Evolutionary conservation across 2,888 invertebrate species (phyloP), one percentile per base, ranked within the genome.

Genomic region (Hypena proboscidalis): DNA sequence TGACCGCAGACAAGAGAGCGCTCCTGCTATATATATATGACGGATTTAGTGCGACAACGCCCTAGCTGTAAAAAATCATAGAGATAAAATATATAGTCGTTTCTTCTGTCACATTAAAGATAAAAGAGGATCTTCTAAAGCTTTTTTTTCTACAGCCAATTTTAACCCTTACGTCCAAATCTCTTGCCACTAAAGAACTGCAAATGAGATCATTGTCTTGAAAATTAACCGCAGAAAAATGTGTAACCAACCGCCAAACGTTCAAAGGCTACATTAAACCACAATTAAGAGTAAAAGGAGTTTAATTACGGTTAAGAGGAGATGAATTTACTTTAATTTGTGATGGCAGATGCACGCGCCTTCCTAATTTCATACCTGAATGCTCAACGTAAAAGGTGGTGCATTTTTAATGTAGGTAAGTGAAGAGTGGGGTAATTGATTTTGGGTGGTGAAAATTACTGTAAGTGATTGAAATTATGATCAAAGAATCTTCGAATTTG

Each of bases 301-400:
- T 33, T 38, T 38, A 45, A 38, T 30, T 33, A 36, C 21, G 25
- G 29, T 41, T 9, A 39, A 47, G 44, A 48, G 46, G 48, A 33
- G 46, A 46, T 42, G 47, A 65, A 72, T 74, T 75, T 77, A 71
- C 63, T 39, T 61, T 71, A 72, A 79, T 80, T 74, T 74, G 58
- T 65, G 52, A 56, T 77, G 76, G 71, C 80, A 80, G 75, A 60
- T 58, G 68, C 82, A 80, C 77, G 65, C 75, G 67, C 78, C 77
- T 61, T 56, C 62, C 71, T 77, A 71, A 82, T 82, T 82, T 78
- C 55, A 75, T 80, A 81, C 82, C 81, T 82, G 81, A 72, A 38
- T 77, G 48, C 47, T 65, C 32, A 63, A 58, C 60, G 59, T 36
- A 71, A 74, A 65, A 67, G 69, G 37, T 39, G 62, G 54, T 62